Base-by-base conservation (phyloP, 2,113 vertebrate species). In the Hirundichthys speculiger region DNA sequence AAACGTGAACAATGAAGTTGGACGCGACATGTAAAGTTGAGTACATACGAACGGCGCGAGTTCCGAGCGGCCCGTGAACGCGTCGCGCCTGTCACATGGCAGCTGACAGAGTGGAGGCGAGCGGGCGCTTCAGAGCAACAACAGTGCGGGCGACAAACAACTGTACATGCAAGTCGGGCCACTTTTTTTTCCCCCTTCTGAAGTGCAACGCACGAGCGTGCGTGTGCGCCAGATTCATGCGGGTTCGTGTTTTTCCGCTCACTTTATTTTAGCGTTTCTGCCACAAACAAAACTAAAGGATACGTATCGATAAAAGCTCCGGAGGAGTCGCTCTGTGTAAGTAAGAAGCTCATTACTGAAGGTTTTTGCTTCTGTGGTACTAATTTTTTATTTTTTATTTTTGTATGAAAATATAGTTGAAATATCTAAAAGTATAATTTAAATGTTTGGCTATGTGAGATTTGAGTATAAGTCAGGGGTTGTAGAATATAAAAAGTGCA, bases 81-180 rank as follows among this genome's bases (percentile, higher is more conserved):
- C 85, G 61, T 13, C 79, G 6, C 22, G 49, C 15, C 51, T 59
- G 62, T 90, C 86, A 83, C 83, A 84, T 82, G 78, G 79, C 79
- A 86, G 81, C 75, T 85, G 82, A 49, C 19, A 54, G 40, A 48
- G 63, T 62, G 54, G 72, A 64, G 54, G 55, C 30, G 57, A 59
- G 72, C 62, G 60, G 45, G 55, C 3, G 52, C 70, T 20, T 12
- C 55, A 0, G 53, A 6, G 1, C 53, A 9, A 2, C 30, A n/a
- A 4, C 16, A 19, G 40, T 22, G 13, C 34, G 14, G 27, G 19
- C 43, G 40, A 18, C 18, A 2, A 30, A n/a, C 21, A 25, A 25
- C 25, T 25, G 48, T 41, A n/a, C 24, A 13, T 3, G 8, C 62
- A 20, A 54, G 19, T 39, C 39, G 6, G n/a, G 42, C 46, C 52